Evolutionary conservation across 1,140 invertebrate genomes (phyloP).

Genomic region (Listronotus oregonensis): DNA sequence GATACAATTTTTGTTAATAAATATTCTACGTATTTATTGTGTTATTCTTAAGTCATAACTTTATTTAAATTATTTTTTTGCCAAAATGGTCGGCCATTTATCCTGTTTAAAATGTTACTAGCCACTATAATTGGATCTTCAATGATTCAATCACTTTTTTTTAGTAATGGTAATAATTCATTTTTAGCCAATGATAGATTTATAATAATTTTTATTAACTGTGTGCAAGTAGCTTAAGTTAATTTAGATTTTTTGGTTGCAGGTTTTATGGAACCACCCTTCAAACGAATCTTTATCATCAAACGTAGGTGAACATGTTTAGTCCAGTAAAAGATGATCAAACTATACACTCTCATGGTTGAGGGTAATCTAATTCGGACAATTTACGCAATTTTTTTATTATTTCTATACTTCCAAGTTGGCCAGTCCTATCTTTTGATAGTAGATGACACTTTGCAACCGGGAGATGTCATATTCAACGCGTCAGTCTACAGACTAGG

Average conservation of each 20-base stretch:
- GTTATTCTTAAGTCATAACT: too few relatives aligned
- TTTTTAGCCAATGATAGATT: too few relatives aligned
- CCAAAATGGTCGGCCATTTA: too few relatives aligned
- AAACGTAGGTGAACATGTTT: constrained; percentile 29
- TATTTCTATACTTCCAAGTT: constrained; percentile 33
- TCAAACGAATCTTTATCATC: neutral
- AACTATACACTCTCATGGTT: constrained; percentile 40
- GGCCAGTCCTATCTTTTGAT: constrained; percentile 67
- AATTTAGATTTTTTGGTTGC: constrained; percentile 3
- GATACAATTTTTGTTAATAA: too few relatives aligned
- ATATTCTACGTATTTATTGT: too few relatives aligned
- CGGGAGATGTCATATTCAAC: constrained; percentile 76
- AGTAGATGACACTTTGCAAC: constrained; percentile 69
- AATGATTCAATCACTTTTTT: too few relatives aligned
- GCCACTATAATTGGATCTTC: too few relatives aligned
- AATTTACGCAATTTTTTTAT: constrained; percentile 36
- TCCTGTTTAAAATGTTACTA: too few relatives aligned
- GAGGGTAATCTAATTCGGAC: constrained; percentile 22
- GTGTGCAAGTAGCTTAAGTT: too few relatives aligned
- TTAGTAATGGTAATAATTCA: too few relatives aligned
- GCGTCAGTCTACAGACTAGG: constrained; percentile 78
- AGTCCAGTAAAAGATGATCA: constrained; percentile 41
- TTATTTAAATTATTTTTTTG: too few relatives aligned
- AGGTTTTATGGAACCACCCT: constrained; percentile 15
- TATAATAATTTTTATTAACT: too few relatives aligned